Base-by-base conservation (phyloP, 2,113 vertebrate genomes). In the Ceyx melanurus region DNA sequence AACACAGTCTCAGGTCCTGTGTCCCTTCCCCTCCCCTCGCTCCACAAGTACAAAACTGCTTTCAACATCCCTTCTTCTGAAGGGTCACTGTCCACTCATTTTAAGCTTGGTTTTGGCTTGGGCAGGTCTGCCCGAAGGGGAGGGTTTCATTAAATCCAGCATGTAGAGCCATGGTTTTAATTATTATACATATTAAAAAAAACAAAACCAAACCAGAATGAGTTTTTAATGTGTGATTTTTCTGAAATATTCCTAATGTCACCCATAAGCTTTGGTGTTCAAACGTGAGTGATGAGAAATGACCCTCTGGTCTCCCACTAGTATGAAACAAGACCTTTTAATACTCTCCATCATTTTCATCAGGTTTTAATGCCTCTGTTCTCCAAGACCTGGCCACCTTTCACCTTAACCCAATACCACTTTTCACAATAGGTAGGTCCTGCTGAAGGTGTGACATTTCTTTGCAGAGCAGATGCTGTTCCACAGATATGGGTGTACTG, bases 11-110 rank as follows among this genome's bases (percentile, higher is more conserved):
- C 0, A 0, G 50, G 19, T 53, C 68, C 79, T 91, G 76, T 6
- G 81, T 89, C 89, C 43, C 84, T 65, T 93, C 42, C 78, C 73
- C 77, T 78, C 75, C 81, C 40, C 45, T 60, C 4, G 13, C 76
- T 76, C 84, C 2, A 3, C 61, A 68, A 92, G 77, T 48, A 22
- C 35, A 56, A 53, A 77, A 92, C 26, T 1, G 4, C 70, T 89
- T n/a, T 45, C 50, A 46, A 3, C 21, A n/a, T 58, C 28, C 60
- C 73, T 51, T 21, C 58, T 64, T 61, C n/a, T 14, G 18, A 35
- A 50, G 71, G 60, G 60, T 70, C 79, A 37, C 42, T 86, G 78
- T n/a, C 79, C 76, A 29, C 65, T 82, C 1, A 0, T 85, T 91
- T 89, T 40, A 26, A 71, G 21, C 61, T 74, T 16, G 13, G 46